phyloP scores from a whole-genome alignment of 1,140 invertebrate genomes.

The Lasioglossum albipes region DNA sequence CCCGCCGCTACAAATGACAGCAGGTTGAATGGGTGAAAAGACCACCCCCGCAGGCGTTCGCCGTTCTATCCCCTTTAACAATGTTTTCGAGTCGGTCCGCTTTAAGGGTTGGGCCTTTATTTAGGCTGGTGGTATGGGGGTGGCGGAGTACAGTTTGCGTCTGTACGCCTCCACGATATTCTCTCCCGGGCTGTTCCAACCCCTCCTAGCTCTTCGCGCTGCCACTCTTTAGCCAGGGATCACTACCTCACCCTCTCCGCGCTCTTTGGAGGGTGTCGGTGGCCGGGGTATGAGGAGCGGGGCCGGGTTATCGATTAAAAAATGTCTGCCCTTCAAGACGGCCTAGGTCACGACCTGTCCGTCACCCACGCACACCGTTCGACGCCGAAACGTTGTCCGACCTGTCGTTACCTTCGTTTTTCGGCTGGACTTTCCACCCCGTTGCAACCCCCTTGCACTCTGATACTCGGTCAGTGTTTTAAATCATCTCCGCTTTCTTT shows the following conservation, averaged over 20 bases:
- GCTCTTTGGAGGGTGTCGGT: slow-evolving; percentile 57
- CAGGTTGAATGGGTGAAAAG: neutral
- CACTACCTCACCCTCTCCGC: slow-evolving; percentile 48
- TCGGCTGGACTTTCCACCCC: neutral
- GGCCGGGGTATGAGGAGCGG: slow-evolving; percentile 37
- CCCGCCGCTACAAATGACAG: neutral
- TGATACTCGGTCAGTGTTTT: too few relatives aligned
- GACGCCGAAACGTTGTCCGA: slow-evolving; percentile 1
- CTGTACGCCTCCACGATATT: slow-evolving; percentile 57
- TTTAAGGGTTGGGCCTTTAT: slow-evolving; percentile 78
- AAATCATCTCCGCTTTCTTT: too few relatives aligned
- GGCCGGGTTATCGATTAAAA: slow-evolving; percentile 79
- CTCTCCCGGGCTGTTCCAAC: slow-evolving; percentile 50
- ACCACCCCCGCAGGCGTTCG: slow-evolving; percentile 50
- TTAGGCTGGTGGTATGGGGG: slow-evolving; percentile 70
- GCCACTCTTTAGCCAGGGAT: slow-evolving; percentile 58
- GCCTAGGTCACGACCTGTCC: slow-evolving; percentile 79
- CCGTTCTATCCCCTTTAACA: slow-evolving; percentile 76
- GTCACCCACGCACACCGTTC: slow-evolving; percentile 65
- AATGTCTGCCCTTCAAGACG: slow-evolving; percentile 81
- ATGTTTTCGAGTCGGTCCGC: slow-evolving; percentile 77
- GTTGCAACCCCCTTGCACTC: too few relatives aligned
- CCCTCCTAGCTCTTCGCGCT: slow-evolving; percentile 25
- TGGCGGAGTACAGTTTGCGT: slow-evolving; percentile 54
- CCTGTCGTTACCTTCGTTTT: slow-evolving; percentile 20